Evolutionary conservation across 2,888 invertebrate species (phyloP).

Genomic region (Nudaria mundana): DNA sequence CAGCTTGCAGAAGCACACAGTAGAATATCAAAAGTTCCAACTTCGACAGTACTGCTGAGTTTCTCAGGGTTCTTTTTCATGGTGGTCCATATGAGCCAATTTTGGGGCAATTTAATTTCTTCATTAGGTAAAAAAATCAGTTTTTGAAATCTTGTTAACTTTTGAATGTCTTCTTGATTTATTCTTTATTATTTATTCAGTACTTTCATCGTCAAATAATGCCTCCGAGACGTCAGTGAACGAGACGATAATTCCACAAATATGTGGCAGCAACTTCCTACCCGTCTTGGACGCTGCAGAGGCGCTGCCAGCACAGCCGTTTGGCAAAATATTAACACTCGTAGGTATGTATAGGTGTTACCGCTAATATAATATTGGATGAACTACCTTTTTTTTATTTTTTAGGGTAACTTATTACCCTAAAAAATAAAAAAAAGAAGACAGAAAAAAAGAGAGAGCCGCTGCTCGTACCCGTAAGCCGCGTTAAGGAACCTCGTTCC

Average conservation of each 20-base stretch:
- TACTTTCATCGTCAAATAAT: conserved; percentile 65
- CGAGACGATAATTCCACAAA: conserved; percentile 52
- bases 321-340: conserved; percentile 79
- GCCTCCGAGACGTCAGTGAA: conserved; percentile 67
- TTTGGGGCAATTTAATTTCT: conserved; percentile 86
- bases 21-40: conserved; percentile 67
- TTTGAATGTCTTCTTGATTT: too few relatives aligned
- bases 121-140: conserved; percentile 67
- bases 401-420: too few relatives aligned
- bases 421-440: too few relatives aligned
- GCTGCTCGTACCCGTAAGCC: too few relatives aligned
- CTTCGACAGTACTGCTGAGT: conserved; percentile 82
- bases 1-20: conserved; percentile 83
- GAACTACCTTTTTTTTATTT: too few relatives aligned
- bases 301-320: conserved; percentile 72
- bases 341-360: conserved; percentile 46
- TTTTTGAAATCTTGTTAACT: neutral
- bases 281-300: conserved; percentile 59
- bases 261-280: conserved; percentile 77
- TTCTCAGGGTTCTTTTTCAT: conserved; percentile 88
- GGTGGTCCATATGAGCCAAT: conserved; percentile 86
- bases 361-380: too few relatives aligned
- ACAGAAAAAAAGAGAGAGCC: too few relatives aligned
- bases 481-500: too few relatives aligned
- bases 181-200: conserved; percentile 43